A percentile compares a stretch with the other conserved stretches of the same genome.
phyloP scores from a whole-genome alignment of 2,888 invertebrate genomes.

The Drosophila bunnanda region DNA sequence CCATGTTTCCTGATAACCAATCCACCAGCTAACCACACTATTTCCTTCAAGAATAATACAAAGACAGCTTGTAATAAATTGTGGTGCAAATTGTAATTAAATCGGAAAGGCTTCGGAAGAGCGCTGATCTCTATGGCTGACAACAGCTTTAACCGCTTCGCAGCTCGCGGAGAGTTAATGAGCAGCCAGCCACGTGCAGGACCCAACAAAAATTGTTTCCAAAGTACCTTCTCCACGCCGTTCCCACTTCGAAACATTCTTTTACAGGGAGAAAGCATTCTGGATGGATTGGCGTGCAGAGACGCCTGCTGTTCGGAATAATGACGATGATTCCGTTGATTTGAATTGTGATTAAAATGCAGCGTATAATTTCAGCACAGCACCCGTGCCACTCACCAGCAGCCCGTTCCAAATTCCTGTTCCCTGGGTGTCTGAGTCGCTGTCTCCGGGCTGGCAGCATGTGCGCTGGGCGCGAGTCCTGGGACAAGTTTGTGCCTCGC shows the following conservation, averaged over 20 bases:
- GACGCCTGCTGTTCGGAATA: constrained; percentile 61
- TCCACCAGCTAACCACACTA: not conserved
- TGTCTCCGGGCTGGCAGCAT: constrained; percentile 56
- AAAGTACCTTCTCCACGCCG: constrained; percentile 4
- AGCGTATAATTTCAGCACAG: constrained; percentile 74
- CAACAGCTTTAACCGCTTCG: not conserved
- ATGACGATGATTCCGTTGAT: constrained; percentile 80
- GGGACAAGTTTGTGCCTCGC: constrained; percentile 67
- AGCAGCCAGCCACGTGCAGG: constrained; percentile 21
- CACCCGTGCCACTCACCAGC: constrained; percentile 17
- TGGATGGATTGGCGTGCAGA: constrained; percentile 35
- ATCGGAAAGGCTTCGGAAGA: not conserved
- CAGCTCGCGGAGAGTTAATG: constrained; percentile 15
- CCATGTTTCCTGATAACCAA: not conserved
- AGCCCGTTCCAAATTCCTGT: constrained; percentile 1
- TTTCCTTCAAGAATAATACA: not conserved
- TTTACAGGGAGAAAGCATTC: constrained; percentile 32
- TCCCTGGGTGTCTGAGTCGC: constrained; percentile 34
- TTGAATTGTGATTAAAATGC: constrained; percentile 83
- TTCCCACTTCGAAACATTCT: constrained; percentile 20
- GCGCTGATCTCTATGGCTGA: not conserved
- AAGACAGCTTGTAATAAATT: not conserved
- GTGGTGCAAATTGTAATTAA: constrained; percentile 5
- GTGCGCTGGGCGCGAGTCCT: constrained; percentile 54
- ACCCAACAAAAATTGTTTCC: constrained; percentile 17